Base-by-base conservation (phyloP, 2,888 invertebrate genomes). In the Calliopum simillimum region DNA sequence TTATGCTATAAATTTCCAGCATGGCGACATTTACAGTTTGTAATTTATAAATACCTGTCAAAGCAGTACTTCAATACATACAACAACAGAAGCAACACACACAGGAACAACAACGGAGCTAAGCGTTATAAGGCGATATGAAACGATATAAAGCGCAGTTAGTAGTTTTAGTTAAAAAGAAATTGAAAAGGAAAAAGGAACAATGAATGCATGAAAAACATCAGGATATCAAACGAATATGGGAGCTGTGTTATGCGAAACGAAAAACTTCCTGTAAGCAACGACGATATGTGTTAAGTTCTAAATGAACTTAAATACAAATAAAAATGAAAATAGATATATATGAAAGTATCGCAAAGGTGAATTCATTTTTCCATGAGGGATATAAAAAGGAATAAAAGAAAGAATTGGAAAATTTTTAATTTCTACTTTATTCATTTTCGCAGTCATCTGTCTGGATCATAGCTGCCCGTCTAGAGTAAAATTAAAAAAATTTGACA, bases 11-110 rank as follows among this genome's bases (percentile, higher is more conserved):
- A 66, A 66, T 66, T 46, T 44, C 25, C 66, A 66, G 25, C 66
- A 46, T 66, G 56, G 44, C 56, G 66, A 66, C 66, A 56, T 66
- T 66, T 66, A 56, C 66, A 66, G 66, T 66, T 66, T 56, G 56
- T 66, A 66, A 66, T 66, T 66, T 66, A 66, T 66, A 66, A 66
- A 66, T 66, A 66, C 66, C 66, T 66, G 66, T 56, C 66, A 66
- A 56, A 56, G 56, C 12, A 55, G 23, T 43, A 46, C 46, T 66
- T 5, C 62, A 12, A 46, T 13, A 16, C 21, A 19, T 33, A 14
- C 4, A 11, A 21, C 21, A 16, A 61, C 46, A 46, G 25, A 4
- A 33, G 16, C 11, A 19, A 14, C 33, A 25, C 11, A 14, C 33
- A 25, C 11, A 19, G 25, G 58, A 33, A 58, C 16, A n/a, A 41